Evolutionary conservation across 2,888 invertebrate species (phyloP).

Genomic region (Polydesmus complanatus): DNA sequence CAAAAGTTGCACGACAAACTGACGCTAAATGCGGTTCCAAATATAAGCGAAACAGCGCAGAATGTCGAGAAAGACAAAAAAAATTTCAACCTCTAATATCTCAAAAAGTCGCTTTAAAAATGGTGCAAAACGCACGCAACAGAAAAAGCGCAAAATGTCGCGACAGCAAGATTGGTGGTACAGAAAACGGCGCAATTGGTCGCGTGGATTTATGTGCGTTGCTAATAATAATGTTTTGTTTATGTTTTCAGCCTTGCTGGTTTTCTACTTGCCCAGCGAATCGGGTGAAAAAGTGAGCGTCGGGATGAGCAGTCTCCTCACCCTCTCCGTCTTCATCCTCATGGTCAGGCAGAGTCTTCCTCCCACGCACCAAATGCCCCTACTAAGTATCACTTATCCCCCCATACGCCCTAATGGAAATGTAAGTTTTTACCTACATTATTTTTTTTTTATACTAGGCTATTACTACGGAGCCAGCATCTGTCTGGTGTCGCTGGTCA

Average conservation of each 20-base stretch:
- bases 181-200: too few relatives aligned
- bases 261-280: conserved; percentile 77
- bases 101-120: too few relatives aligned
- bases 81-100: too few relatives aligned
- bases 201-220: too few relatives aligned
- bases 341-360: conserved; percentile 71
- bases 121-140: too few relatives aligned
- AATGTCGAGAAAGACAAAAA: too few relatives aligned
- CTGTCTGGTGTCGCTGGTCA: conserved; percentile 64
- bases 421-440: neutral
- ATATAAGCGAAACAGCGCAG: too few relatives aligned
- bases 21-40: too few relatives aligned
- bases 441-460: conserved; percentile 40
- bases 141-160: too few relatives aligned
- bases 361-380: conserved; percentile 71
- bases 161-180: too few relatives aligned
- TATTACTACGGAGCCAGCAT: conserved; percentile 70
- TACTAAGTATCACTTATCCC: conserved; percentile 57
- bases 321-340: conserved; percentile 79
- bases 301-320: conserved; percentile 71
- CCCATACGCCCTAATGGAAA: neutral
- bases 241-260: conserved; percentile 50
- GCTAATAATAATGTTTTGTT: too few relatives aligned
- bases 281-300: conserved; percentile 76
- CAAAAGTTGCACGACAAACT: too few relatives aligned